Evolutionary conservation across 2,113 vertebrate genomes (phyloP), one percentile per base, ranked within the genome.

Genomic region (Rhagologus leucostigma): DNA sequence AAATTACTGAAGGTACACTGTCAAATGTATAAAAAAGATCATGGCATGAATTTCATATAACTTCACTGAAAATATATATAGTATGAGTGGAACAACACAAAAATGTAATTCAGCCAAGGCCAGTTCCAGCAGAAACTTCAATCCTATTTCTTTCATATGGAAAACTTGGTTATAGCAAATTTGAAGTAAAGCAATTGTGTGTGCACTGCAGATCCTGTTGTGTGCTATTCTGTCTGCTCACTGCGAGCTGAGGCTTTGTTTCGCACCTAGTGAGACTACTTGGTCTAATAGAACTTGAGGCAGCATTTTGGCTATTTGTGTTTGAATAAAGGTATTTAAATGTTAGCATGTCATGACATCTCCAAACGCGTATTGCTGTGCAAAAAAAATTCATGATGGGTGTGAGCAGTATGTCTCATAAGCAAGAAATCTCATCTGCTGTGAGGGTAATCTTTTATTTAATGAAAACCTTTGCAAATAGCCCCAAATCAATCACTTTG

Each of bases 291-390:
- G 30, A 70, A 84, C 50, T 77, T 8, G n/a, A 94, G 59, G 76
- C 64, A 89, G 56, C 46, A 7, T 87, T 94, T 89, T 73, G 87
- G 46, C 71, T 71, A 7, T 85, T 60, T 50, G 64, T 56, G 15
- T 89, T 93, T 90, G 88, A 89, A 91, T 95, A 73, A 81, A 84
- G 35, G 64, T 93, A 87, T 89, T 96, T 84, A 86, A 93, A 71
- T 30, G 64, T 44, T 88, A 81, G 23, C 71, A 2, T 94, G 93
- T 91, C 56, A 20, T 91, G 86, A 86, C 79, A 80, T 77, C 63
- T 85, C 64, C 49, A 42, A 42, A 69, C 57, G 5, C 4, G 6
- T 64, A 39, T 32, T 92, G 39, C 80, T 59, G 68, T 53, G 57
- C 62, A 44, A 88, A 91, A 87, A 82, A 77, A 77, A 55, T 1